phyloP scores from a whole-genome alignment of 2,797 vertebrate genomes.

The Acanthis flammea region DNA sequence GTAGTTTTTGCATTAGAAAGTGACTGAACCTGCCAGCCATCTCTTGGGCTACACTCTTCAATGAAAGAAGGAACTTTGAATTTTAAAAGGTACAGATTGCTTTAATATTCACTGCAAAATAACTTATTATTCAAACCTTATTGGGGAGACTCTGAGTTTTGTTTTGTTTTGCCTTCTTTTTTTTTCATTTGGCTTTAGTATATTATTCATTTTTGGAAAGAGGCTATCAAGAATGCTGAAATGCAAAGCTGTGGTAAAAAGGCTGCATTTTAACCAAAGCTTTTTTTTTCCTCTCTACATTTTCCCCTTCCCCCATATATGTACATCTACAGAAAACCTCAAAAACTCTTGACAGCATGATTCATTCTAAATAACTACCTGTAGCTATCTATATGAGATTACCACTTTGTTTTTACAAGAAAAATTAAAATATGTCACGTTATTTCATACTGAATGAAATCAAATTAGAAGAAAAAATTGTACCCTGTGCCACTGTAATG shows the following conservation, averaged over 20 bases:
- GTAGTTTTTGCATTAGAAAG: constrained; percentile 92
- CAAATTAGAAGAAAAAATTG: constrained; percentile 41
- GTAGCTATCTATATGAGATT: neutral
- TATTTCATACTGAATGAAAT: neutral
- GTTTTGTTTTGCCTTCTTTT: constrained; percentile 68
- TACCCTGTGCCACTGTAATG: constrained; percentile 21
- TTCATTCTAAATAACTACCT: constrained; percentile 47
- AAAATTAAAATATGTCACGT: neutral
- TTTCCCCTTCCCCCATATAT: neutral
- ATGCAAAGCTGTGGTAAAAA: constrained; percentile 46
- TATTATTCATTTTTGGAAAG: constrained; percentile 68
- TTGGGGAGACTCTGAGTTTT: constrained; percentile 74
- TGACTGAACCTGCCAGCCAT: constrained; percentile 89
- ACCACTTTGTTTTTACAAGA: neutral
- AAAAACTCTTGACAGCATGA: constrained; percentile 1
- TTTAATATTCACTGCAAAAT: constrained; percentile 98
- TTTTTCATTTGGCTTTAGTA: constrained; percentile 66
- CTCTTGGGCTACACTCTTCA: constrained; percentile 93
- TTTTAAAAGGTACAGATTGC: constrained; percentile 99
- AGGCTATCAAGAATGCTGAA: constrained; percentile 48
- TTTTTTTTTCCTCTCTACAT: neutral
- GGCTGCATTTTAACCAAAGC: constrained; percentile 20
- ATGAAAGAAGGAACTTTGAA: constrained; percentile 88
- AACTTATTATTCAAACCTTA: constrained; percentile 96
- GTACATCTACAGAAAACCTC: neutral